Base-by-base conservation (phyloP, 2,797 vertebrate species). In the Podarcis lilfordi region DNA sequence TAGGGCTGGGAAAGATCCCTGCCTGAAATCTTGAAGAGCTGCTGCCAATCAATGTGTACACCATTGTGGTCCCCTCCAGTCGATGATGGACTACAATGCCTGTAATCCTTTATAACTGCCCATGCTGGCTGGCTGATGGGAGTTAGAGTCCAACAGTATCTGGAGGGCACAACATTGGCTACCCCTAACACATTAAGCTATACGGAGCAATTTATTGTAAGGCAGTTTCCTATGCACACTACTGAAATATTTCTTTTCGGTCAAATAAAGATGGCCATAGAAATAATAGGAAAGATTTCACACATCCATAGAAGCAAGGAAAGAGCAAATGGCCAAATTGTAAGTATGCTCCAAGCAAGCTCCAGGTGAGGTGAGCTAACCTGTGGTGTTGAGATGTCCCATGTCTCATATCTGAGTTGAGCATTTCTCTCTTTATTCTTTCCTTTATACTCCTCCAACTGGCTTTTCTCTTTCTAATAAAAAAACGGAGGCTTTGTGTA, bases 401-500 rank as follows among this genome's bases (percentile, higher is more conserved):
- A 4, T 27, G 19, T 59, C 43, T 59, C 37, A 80, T 3, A 27
- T 84, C 50, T 69, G 64, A 69, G n/a, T 69, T 29, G 45, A 61
- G 23, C 9, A 19, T 75, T 19, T 43, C 37, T 74, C 8, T 9
- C 35, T 3, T 17, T 21, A 6, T 1, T 55, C 50, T 37, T 74
- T 8, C 19, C 7, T 74, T 32, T 37, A 23, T 27, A 19, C 32
- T 74, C 32, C 21, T 35, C 72, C 32, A 35, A 37, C 8, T 15
- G 71, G 5, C 59, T 64, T 74, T 9, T 74, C 72, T 66, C 40
- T 61, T 7, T 10, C 55, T 25, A 37, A 2, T 43, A 29, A 10
- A 2, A 74, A 59, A 37, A 40, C 84, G 27, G 0, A 25, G 7
- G 2, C 0, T n/a, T 0, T 3, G 59, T 45, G 84, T 2, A 71